Evolutionary conservation across 2,888 invertebrate species (phyloP).

Genomic region (Gnatocerus cornutus): DNA sequence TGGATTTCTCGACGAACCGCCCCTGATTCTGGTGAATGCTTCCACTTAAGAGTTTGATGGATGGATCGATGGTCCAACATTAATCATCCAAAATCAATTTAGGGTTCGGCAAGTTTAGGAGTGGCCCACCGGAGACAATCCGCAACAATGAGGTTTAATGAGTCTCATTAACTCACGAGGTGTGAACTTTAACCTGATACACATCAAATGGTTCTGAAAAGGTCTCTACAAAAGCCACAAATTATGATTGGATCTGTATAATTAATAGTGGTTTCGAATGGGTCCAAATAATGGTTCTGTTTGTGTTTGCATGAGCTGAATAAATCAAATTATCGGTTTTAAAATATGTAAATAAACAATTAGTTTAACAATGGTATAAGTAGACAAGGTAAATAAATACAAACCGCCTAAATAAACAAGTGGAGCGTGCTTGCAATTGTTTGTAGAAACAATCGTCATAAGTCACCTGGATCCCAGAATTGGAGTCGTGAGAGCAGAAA

Average conservation of each 20-base stretch:
- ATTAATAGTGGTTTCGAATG: slow-evolving; percentile 14
- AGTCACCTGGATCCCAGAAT: slow-evolving; percentile 66
- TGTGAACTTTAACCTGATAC: slow-evolving; percentile 60
- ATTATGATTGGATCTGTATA: slow-evolving; percentile 32
- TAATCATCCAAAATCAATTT: slow-evolving; percentile 70
- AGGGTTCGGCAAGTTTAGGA: slow-evolving; percentile 59
- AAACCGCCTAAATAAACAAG: slow-evolving; percentile 62
- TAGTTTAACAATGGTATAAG: slow-evolving; percentile 63
- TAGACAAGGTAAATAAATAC: slow-evolving; percentile 58
- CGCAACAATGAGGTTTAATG: slow-evolving; percentile 65
- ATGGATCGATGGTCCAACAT: slow-evolving; percentile 66
- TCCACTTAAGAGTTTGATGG: slow-evolving; percentile 67
- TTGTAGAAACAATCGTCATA: slow-evolving; percentile 68
- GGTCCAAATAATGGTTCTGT: slow-evolving; percentile 21
- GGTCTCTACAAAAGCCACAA: slow-evolving; percentile 24
- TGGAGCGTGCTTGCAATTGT: slow-evolving; percentile 65
- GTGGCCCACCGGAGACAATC: slow-evolving; percentile 63
- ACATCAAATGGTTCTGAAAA: slow-evolving; percentile 39
- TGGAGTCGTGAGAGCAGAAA: slow-evolving; percentile 64
- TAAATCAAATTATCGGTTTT: slow-evolving; percentile 41
- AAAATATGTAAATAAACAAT: slow-evolving; percentile 63
- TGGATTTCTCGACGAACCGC: slow-evolving; percentile 40
- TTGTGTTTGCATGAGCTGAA: slow-evolving; percentile 20
- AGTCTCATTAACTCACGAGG: slow-evolving; percentile 63
- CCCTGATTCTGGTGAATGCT: slow-evolving; percentile 60